These are phyloP conservation scores for Molossus alvarezi DNA, from an alignment of 2,797 vertebrate genomes.

Conservation along the genomic window DNA sequence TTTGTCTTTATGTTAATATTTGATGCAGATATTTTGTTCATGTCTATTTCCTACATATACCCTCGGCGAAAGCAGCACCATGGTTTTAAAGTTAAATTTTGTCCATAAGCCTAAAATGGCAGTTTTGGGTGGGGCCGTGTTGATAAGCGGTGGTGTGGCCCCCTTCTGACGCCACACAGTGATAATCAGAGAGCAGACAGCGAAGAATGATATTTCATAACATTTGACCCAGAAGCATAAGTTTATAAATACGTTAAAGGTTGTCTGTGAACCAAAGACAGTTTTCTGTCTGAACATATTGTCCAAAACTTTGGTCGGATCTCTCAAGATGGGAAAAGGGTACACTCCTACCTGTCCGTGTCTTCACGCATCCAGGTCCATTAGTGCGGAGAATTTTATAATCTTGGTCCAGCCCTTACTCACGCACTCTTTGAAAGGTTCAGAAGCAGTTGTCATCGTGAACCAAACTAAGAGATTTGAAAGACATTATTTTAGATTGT, in stretches of 20 bases:
- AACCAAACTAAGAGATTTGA: constrained; percentile 24
- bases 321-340: constrained; percentile 53
- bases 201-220: constrained; percentile 65
- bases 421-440: background rate
- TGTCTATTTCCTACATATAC: constrained; percentile 2
- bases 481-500: background rate
- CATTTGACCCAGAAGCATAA: constrained; percentile 44
- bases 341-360: no score
- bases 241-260: constrained; percentile 37
- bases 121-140: constrained; percentile 5
- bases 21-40: constrained; percentile 31
- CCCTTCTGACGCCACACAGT: background rate
- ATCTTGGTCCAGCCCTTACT: constrained; percentile 15
- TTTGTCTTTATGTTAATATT: constrained; percentile 66
- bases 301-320: constrained; percentile 50
- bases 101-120: background rate
- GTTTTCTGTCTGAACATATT: constrained; percentile 62
- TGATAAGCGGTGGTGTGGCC: constrained; percentile 9
- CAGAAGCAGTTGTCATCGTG: constrained; percentile 31
- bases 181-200: constrained; percentile 33
- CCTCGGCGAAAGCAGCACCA: background rate
- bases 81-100: constrained; percentile 67
- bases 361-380: background rate
- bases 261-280: constrained; percentile 53
- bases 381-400: constrained; percentile 52